phyloP scores from a whole-genome alignment of 2,888 invertebrate species.

The Zele albiditarsus region DNA sequence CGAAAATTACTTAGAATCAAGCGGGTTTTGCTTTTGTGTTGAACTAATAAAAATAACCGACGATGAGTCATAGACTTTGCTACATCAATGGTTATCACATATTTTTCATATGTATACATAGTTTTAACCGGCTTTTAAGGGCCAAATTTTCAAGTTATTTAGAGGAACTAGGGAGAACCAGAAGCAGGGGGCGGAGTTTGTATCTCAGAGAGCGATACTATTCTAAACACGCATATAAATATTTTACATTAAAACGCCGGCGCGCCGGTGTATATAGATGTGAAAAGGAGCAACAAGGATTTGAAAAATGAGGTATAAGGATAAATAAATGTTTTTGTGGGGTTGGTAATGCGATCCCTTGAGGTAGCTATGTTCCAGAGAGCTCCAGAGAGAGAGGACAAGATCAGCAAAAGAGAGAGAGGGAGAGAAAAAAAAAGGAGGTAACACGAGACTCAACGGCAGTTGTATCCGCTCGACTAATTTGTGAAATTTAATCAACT shows the following conservation, averaged over 20 bases:
- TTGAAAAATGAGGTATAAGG: not conserved
- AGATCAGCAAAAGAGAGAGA: not conserved
- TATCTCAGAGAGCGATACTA: not conserved
- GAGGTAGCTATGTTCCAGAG: constrained; percentile 11
- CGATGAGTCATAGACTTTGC: not conserved
- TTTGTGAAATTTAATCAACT: constrained; percentile 68
- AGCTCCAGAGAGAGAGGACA: not conserved
- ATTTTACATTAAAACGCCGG: not conserved
- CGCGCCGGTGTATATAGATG: not conserved
- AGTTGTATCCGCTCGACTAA: constrained; percentile 62
- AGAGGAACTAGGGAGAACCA: not conserved
- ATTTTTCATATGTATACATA: not conserved
- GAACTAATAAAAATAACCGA: not conserved
- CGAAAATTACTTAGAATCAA: not conserved
- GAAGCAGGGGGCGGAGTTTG: not conserved
- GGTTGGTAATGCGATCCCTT: constrained; percentile 33
- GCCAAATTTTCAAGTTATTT: not conserved
- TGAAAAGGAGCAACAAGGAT: not conserved
- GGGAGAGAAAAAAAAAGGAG: not conserved
- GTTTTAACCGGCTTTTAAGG: not conserved
- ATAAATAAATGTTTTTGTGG: constrained; percentile 33
- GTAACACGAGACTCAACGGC: constrained; percentile 57
- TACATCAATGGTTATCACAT: constrained; percentile 12
- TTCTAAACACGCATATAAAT: not conserved
- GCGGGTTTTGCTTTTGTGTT: not conserved